Conservation (phyloP, 2,888 invertebrate genomes). For the Fragum whitleyi region DNA sequence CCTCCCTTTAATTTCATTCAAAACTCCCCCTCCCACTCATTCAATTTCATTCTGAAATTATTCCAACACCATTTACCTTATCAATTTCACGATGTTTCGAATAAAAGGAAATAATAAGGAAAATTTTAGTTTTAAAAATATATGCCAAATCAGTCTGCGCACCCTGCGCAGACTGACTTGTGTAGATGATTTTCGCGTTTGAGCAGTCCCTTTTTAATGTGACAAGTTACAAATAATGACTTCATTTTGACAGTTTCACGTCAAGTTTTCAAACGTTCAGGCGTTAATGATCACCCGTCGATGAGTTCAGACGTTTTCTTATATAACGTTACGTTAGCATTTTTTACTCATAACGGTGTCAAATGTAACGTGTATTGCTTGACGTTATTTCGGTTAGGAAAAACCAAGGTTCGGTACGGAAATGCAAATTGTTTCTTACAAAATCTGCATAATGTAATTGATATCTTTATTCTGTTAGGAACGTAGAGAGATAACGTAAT, state of each 20-base stretch:
- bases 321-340: constrained; percentile 5
- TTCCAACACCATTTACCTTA: too few relatives aligned
- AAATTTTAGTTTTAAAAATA: too few relatives aligned
- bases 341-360: background rate
- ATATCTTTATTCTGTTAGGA: background rate
- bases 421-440: background rate
- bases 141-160: too few relatives aligned
- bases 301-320: background rate
- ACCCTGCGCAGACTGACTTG: background rate
- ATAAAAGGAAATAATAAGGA: too few relatives aligned
- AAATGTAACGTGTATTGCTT: background rate
- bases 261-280: background rate
- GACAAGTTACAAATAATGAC: background rate
- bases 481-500: too few relatives aligned
- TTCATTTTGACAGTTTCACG: background rate
- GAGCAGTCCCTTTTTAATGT: background rate
- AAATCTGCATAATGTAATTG: constrained; percentile 1
- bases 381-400: background rate
- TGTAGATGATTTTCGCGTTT: background rate
- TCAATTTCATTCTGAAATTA: too few relatives aligned
- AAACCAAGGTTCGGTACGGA: background rate
- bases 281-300: background rate
- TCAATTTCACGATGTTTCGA: too few relatives aligned
- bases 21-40: too few relatives aligned
- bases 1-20: too few relatives aligned